Base-by-base conservation (phyloP, 92 coral and sea anemone species). In the Epizoanthus rinbou region DNA sequence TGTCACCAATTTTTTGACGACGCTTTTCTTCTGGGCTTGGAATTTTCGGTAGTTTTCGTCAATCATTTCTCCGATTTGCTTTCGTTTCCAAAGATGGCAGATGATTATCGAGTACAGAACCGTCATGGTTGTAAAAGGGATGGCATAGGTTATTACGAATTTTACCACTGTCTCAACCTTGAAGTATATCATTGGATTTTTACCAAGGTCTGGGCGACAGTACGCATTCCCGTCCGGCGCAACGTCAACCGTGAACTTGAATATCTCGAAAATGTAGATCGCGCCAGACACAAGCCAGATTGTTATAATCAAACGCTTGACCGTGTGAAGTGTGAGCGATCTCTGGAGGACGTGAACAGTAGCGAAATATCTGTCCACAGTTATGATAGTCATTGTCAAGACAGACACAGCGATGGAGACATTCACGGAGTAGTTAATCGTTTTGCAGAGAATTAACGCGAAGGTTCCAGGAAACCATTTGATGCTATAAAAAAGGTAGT, bases 111-210 rank as follows among this genome's bases (percentile, higher is more conserved):
- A 18, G 59, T 90, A 93, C 50, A 93, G 76, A 66, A 88, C 76
- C 33, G 85, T 69, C 97, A 93, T 93, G 60, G 69, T 45, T 78
- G 73, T n/a, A 43, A 93, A 86, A 28, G 94, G 97, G 24, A 93
- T 54, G 19, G 71, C 83, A 84, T 93, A 93, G 65, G 87, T 85
- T 3, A 86, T 21, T 19, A 78, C n/a, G 52, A 93, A 83, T 75
- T 87, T 87, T 13, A 91, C 35, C 17, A 93, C 2, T 58, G 68
- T 63, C 85, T 92, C 95, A 17, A 81, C 71, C 58, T 5, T 85
- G 22, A 67, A 67, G n/a, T 28, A 67, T 19, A 41, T 67, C 73
- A 67, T 67, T 18, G 31, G 45, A 31, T 74, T 45, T 13, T 10
- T 6, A 45, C 80, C 57, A 43, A 56, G 15, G 17, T 14, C 5